Conservation (phyloP, 1,140 invertebrate genomes). For the Lamellibrachia luymesi region DNA sequence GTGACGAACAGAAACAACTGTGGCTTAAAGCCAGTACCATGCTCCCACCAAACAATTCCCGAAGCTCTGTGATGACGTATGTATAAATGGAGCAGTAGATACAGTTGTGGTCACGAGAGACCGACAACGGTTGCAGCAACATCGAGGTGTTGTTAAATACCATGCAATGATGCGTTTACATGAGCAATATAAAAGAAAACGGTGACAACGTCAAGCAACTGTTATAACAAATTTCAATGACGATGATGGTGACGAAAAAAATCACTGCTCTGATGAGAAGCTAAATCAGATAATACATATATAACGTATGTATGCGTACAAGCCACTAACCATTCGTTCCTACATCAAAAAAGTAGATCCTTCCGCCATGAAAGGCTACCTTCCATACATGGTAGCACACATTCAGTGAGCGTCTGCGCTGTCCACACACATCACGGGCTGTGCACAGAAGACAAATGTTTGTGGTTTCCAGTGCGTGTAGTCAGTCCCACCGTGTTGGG, state of each 20-base stretch:
- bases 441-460: neutral
- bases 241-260: neutral
- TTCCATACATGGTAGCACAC: neutral
- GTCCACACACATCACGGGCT: neutral
- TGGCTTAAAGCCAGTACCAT: neutral
- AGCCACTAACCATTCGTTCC: neutral
- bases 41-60: neutral
- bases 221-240: conserved; percentile 6
- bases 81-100: neutral
- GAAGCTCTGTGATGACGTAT: conserved; percentile 1
- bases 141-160: neutral
- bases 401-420: neutral
- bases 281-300: neutral
- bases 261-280: neutral
- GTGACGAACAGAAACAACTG: neutral
- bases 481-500: neutral
- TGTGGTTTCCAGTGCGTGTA: neutral
- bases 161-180: neutral
- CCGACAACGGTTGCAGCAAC: neutral
- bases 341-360: neutral
- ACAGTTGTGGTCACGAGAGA: neutral
- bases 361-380: neutral
- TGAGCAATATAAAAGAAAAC: conserved; percentile 1
- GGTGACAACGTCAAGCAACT: neutral
- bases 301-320: neutral